Percentiles rank a stretch among this genome's conserved stretches.
Evolutionary conservation across 2,113 vertebrate species (phyloP).

Genomic region (Corythornis madagascariensis): DNA sequence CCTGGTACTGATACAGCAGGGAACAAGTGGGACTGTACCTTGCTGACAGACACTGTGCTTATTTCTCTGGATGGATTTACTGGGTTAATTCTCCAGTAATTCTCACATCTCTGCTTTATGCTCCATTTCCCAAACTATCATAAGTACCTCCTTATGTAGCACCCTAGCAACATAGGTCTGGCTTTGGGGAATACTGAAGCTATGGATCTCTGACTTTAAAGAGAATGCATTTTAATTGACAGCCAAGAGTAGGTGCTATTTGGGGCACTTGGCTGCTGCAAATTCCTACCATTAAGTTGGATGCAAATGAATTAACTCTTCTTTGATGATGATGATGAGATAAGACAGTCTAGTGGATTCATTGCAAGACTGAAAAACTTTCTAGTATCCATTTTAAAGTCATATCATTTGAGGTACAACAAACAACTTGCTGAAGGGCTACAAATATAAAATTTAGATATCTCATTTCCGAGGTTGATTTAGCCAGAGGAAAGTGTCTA

Average conservation of each 20-base stretch:
- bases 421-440: neutral
- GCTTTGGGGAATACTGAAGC: neutral
- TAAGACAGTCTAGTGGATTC: neutral
- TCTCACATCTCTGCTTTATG: neutral
- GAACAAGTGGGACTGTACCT: neutral
- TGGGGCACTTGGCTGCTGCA: neutral
- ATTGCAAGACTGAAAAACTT: neutral
- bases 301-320: neutral
- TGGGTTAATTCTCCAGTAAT: neutral
- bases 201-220: neutral
- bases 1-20: neutral
- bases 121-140: neutral
- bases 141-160: neutral
- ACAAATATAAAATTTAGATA: neutral
- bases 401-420: neutral
- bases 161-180: neutral
- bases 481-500: neutral
- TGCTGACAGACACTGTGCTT: neutral
- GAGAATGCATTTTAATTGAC: neutral
- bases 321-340: neutral
- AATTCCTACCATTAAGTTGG: neutral
- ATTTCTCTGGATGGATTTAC: neutral
- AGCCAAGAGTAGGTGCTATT: neutral
- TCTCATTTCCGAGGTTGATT: neutral
- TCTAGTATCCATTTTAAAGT: neutral